Conservation (phyloP, 1,140 invertebrate genomes). For the Parapsyche elsis region DNA sequence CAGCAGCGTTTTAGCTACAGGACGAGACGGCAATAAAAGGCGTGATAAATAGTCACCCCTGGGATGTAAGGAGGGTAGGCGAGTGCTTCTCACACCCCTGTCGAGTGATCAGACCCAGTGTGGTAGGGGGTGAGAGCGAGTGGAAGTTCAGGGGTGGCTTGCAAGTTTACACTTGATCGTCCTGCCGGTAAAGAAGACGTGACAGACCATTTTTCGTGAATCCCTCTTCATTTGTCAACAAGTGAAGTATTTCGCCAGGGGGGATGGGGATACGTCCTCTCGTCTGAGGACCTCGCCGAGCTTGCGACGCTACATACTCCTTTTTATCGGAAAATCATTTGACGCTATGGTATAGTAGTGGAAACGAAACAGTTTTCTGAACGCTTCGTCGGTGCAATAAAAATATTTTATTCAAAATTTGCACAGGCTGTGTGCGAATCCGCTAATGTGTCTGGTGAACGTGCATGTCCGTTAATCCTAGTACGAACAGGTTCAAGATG, state of each 20-base stretch:
- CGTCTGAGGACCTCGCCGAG: background rate
- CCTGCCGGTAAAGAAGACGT: slow-evolving; percentile 48
- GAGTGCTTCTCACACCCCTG: background rate
- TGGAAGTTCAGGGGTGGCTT: slow-evolving; percentile 12
- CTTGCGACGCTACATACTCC: background rate
- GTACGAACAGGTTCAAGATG: no score
- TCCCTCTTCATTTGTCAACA: slow-evolving; percentile 54
- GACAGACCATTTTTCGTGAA: slow-evolving; percentile 54
- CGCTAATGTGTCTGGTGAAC: no score
- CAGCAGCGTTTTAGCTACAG: slow-evolving; percentile 9
- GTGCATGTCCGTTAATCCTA: no score
- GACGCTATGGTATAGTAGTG: background rate
- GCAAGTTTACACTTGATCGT: slow-evolving; percentile 53
- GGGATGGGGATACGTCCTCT: background rate
- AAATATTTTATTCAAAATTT: no score
- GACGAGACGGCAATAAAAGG: slow-evolving; percentile 25
- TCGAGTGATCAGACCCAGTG: background rate
- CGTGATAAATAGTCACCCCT: slow-evolving; percentile 38
- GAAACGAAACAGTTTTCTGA: background rate
- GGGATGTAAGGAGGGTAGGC: slow-evolving; percentile 2
- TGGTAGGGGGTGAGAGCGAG: background rate
- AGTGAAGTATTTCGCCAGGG: slow-evolving; percentile 41
- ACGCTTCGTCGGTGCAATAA: no score
- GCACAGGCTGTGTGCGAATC: no score
- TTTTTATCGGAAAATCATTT: slow-evolving; percentile 23